Base-by-base conservation (phyloP, 2,888 invertebrate species). In the Phaedon cochleariae region DNA sequence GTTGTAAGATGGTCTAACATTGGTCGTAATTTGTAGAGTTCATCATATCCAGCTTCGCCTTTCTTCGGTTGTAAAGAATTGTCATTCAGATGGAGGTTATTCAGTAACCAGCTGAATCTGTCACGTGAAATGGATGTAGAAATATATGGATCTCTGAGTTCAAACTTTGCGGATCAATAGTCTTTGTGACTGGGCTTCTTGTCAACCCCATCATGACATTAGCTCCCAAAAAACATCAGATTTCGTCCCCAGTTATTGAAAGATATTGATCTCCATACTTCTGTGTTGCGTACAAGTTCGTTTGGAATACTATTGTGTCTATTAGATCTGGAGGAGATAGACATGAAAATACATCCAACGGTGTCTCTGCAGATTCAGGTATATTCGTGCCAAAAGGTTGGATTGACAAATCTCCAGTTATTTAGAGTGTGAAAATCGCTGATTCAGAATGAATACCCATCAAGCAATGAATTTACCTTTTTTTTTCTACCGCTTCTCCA, bases 11-110 rank as follows among this genome's bases (percentile, higher is more conserved):
- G 4, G 41, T 41, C 41, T 41, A 6, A 41, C 31, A 74, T 54
- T n/a, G 74, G 74, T 62, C 67, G 59, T 17, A 76, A 18, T 74
- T 76, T 74, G 58, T 71, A 74, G 34, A 76, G 60, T 65, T 74
- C 73, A 53, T 76, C 73, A 65, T 70, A 74, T 31, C 65, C 57
- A 22, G 69, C 57, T 31, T 67, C 62, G 17, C 59, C 63, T 62
- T 60, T 68, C 58, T 68, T 69, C n/a, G 71, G 69, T 65, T 68
- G 63, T 20, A 65, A 37, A 20, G 60, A 64, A 67, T 70, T 71
- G 58, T 76, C 74, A 63, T 69, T 73, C 46, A 76, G 51, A 68
- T 76, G 75, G 15, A 67, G 26, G 48, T 64, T 53, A 7, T 48
- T 53, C 29, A 67, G 54, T 18, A 67, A 45, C 58, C 58, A 59